Evolutionary conservation across 2,797 vertebrate species (phyloP), one percentile per base, ranked within the genome.

Genomic region (Capromys pilorides): DNA sequence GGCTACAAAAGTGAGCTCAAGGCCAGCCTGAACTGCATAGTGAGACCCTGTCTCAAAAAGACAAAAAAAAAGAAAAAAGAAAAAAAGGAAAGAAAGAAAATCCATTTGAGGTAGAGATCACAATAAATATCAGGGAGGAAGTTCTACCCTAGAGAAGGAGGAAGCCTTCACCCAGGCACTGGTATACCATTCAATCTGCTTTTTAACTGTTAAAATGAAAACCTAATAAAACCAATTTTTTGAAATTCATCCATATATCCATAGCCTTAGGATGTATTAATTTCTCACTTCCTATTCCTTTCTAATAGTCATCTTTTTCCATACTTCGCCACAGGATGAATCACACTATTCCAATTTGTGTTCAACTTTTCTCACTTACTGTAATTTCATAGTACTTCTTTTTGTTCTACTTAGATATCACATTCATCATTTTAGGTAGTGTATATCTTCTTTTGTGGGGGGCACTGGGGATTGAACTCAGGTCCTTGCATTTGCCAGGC

Each of bases 171-270:
- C n/a, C 36, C 7, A 33, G 22, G 19, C 41, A 82, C n/a, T 61
- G 12, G n/a, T 49, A 54, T 41, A 67, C 82, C 41, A 88, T 31
- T 93, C 82, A 85, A n/a, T 10, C n/a, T 21, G 24, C 62, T 41
- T n/a, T 51, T 28, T 73, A 85, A 36, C 83, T 89, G 41, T 84
- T 90, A 83, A 93, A 92, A 24, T 88, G 21, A 92, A 94, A 82
- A 6, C 0, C 41, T 77, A 81, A n/a, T 14, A 61, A 84, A 88
- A 67, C 49, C 28, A 81, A 91, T 18, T 11, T 69, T 94, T 82
- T 79, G 13, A 51, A 91, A 83, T 71, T 66, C 85, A 59, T 67
- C 62, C 81, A 82, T 73, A 49, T 88, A 80, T 62, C 57, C 78
- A 67, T 69, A 79, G 64, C 45, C 22, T 49, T 91, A 69, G 69